Evolutionary conservation across 37 sponge, comb jelly and placozoan genomes (phyloP).

Genomic region (Chondrosia reniformis): DNA sequence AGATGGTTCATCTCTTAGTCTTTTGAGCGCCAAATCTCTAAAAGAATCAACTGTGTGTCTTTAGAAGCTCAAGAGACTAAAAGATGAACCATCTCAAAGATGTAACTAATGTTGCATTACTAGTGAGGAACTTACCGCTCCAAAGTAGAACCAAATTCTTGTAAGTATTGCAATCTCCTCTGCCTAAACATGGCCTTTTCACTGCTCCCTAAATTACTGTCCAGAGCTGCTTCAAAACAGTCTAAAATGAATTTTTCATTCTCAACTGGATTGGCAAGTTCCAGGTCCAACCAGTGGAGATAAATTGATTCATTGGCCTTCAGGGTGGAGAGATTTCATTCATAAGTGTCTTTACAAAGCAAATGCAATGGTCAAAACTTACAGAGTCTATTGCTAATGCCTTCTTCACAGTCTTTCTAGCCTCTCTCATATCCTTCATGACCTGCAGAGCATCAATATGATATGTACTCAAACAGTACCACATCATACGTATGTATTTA

Average conservation of each 20-base stretch:
- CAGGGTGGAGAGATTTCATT: not conserved
- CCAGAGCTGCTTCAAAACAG: conserved; percentile 25
- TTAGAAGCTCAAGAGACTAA: too few species aligned
- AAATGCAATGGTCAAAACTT: not conserved
- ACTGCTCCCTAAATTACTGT: conserved; percentile 6
- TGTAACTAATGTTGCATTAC: too few species aligned
- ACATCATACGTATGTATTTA: not conserved
- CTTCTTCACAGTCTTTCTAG: conserved; percentile 21
- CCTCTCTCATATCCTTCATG: conserved; percentile 26
- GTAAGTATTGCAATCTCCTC: conserved; percentile 34
- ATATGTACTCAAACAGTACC: not conserved
- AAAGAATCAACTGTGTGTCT: too few species aligned
- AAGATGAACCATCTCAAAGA: too few species aligned
- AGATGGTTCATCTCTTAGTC: not conserved
- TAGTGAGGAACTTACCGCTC: too few species aligned
- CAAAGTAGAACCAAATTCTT: conserved; percentile 45
- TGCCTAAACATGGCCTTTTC: conserved; percentile 27
- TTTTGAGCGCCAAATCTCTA: not conserved
- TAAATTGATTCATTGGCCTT: conserved; percentile 44
- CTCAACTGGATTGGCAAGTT: conserved; percentile 24
- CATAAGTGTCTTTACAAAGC: not conserved
- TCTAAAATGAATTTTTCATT: conserved; percentile 28
- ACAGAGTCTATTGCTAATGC: conserved; percentile 54
- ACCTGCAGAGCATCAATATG: not conserved
- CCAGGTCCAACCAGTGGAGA: conserved; percentile 63